A percentile compares a stretch with the other conserved stretches of the same genome.
Evolutionary conservation across 2,797 vertebrate species (phyloP).

Genomic region (Leptoclinus maculatus): DNA sequence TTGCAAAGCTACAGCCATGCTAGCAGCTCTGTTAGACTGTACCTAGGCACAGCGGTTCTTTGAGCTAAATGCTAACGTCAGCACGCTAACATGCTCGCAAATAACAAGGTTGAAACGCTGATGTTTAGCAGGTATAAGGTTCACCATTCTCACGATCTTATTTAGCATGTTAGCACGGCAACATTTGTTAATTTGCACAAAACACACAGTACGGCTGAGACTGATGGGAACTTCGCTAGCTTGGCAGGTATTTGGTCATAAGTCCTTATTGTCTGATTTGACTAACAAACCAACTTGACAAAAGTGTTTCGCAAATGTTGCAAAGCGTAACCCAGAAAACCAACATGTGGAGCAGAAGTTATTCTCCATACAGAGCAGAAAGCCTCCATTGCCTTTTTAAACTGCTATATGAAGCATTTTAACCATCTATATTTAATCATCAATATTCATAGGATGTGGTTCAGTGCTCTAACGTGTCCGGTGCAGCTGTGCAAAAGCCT

Average conservation of each 20-base stretch:
- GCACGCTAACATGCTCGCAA: not conserved
- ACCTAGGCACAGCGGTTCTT: not conserved
- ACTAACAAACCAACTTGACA: not conserved
- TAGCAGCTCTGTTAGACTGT: not conserved
- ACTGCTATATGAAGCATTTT: constrained; percentile 11
- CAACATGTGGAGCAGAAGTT: constrained; percentile 15
- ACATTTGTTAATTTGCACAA: not conserved
- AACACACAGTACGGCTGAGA: not conserved
- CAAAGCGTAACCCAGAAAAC: constrained; percentile 21
- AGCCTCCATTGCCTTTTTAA: not conserved
- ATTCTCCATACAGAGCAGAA: not conserved
- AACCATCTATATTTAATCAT: constrained; percentile 23
- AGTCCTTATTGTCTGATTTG: not conserved
- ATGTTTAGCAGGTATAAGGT: not conserved
- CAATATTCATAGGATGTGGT: constrained; percentile 43
- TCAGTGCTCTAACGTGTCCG: not conserved
- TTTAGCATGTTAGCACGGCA: not conserved
- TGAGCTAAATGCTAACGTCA: not conserved
- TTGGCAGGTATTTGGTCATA: too few species aligned
- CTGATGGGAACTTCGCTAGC: not conserved
- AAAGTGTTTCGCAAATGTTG: not conserved
- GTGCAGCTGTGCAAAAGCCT: not conserved
- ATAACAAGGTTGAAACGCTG: not conserved
- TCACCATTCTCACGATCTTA: not conserved
- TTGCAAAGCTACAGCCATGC: not conserved